Conservation (phyloP, 2,113 vertebrate genomes). For the Sula dactylatra region DNA sequence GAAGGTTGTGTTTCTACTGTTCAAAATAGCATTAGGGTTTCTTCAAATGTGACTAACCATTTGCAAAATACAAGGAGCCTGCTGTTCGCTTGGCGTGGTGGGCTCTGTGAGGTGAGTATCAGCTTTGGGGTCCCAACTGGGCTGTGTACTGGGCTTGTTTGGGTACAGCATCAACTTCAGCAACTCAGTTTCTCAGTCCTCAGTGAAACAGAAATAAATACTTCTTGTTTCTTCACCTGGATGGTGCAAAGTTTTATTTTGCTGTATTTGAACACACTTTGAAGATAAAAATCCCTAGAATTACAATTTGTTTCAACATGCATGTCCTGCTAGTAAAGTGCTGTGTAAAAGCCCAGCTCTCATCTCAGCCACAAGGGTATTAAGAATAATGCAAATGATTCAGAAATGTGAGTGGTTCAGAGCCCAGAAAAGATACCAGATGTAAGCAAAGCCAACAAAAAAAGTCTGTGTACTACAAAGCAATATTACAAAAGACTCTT, state of each 20-base stretch:
- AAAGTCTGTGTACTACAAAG: not conserved
- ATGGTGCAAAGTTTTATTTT: not conserved
- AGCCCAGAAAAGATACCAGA: not conserved
- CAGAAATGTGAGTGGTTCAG: not conserved
- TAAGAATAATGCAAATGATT: not conserved
- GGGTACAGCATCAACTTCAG: fast-evolving
- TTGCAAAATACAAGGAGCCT: not conserved
- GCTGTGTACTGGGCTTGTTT: not conserved
- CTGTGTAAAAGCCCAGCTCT: not conserved
- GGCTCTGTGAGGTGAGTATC: not conserved
- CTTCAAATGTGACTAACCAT: not conserved
- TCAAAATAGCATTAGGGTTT: not conserved
- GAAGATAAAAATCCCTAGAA: not conserved
- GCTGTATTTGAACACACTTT: not conserved
- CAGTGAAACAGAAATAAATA: not conserved
- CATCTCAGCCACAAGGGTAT: not conserved
- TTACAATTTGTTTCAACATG: not conserved
- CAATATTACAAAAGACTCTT: not conserved
- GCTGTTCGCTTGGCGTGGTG: fast-evolving
- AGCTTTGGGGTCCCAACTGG: not conserved
- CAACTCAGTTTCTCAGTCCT: not conserved
- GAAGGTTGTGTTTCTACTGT: not conserved
- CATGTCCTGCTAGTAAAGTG: not conserved
- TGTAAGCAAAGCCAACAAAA: not conserved
- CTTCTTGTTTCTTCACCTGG: not conserved